Evolutionary conservation across 2,888 invertebrate species (phyloP).

Genomic region (Caenorhabditis virilis): DNA sequence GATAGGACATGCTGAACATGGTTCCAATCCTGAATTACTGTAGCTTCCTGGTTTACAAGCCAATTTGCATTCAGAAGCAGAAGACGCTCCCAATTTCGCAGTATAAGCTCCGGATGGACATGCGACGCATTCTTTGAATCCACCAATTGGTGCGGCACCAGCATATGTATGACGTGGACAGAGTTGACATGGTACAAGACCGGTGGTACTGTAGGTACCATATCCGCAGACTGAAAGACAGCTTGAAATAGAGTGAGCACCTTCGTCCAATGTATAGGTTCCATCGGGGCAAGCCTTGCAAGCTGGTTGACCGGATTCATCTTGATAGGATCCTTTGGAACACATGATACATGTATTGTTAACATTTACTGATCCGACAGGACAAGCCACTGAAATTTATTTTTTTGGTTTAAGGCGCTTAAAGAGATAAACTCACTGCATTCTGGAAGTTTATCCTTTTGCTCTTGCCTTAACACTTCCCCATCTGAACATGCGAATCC

Average conservation of each 20-base stretch:
- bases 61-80: constrained; percentile 72
- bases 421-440: constrained; percentile 77
- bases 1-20: constrained; percentile 87
- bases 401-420: not conserved
- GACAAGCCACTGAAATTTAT: constrained; percentile 83
- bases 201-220: constrained; percentile 92
- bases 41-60: constrained; percentile 83
- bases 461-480: constrained; percentile 90
- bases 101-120: constrained; percentile 74
- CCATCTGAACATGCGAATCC: constrained; percentile 92
- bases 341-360: constrained; percentile 87
- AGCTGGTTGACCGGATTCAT: constrained; percentile 76
- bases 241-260: constrained; percentile 74
- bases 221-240: constrained; percentile 83
- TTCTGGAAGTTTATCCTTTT: constrained; percentile 80
- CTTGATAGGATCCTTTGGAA: constrained; percentile 83
- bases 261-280: constrained; percentile 82
- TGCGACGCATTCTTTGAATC: constrained; percentile 77
- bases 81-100: constrained; percentile 69
- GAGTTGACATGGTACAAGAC: constrained; percentile 89
- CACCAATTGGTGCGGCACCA: constrained; percentile 62
- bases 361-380: constrained; percentile 90
- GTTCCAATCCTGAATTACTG: constrained; percentile 79
- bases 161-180: constrained; percentile 87
- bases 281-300: constrained; percentile 91